phyloP scores from a whole-genome alignment of 2,888 invertebrate species.

The Yponomeuta sedellus region DNA sequence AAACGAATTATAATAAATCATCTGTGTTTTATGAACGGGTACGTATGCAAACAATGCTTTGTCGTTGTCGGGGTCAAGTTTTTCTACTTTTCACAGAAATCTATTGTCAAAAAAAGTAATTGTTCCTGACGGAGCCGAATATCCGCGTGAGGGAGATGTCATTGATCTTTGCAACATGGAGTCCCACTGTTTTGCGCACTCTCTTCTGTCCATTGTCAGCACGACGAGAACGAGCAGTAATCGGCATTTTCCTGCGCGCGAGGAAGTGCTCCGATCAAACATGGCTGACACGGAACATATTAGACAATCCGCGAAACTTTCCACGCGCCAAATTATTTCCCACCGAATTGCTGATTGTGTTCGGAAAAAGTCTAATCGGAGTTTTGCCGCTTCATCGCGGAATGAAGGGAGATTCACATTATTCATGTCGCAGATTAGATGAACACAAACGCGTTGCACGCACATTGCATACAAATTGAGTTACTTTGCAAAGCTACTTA shows the following conservation, averaged over 20 bases:
- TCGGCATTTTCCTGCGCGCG: slow-evolving; percentile 22
- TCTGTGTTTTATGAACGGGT: neutral
- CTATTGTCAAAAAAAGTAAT: neutral
- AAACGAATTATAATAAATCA: neutral
- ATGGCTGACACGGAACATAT: neutral
- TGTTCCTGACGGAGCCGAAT: neutral
- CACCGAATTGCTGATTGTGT: neutral
- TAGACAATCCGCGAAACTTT: neutral
- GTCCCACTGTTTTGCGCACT: neutral
- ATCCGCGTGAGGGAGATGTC: neutral
- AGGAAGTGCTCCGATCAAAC: slow-evolving; percentile 25
- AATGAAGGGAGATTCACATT: neutral
- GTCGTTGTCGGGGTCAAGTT: neutral
- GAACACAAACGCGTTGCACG: neutral
- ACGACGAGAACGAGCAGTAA: slow-evolving; percentile 22
- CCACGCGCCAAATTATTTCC: neutral
- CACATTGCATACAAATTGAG: neutral
- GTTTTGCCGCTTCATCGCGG: neutral
- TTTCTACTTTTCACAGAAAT: neutral
- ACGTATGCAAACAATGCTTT: neutral
- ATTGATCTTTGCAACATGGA: slow-evolving; percentile 6
- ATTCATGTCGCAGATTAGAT: neutral
- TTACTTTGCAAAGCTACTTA: neutral
- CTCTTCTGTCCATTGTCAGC: slow-evolving; percentile 15
- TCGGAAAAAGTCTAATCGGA: neutral